phyloP scores from a whole-genome alignment of 2,113 vertebrate genomes.

The Monopterus albus region DNA sequence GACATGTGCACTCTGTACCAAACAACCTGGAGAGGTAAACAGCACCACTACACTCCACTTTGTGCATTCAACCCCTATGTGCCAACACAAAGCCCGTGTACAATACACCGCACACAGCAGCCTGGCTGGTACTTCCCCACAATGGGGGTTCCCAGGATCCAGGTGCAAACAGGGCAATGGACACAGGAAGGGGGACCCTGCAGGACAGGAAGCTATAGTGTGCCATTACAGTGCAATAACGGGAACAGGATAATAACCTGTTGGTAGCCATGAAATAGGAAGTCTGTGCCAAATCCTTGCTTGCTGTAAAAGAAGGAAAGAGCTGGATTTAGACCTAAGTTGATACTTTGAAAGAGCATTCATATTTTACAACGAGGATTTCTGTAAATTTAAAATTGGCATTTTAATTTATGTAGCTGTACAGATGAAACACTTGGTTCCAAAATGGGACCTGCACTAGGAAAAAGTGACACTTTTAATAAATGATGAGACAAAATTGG shows the following conservation, averaged over 20 bases:
- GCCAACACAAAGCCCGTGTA: constrained; percentile 92
- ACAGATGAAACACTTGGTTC: not conserved
- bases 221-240: constrained; percentile 99
- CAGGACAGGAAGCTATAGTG: constrained; percentile 99
- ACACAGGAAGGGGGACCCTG: constrained; percentile 96
- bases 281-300: constrained; percentile 99
- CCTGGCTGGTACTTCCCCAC: constrained; percentile 83
- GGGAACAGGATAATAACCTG: constrained; percentile 99
- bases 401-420: not conserved
- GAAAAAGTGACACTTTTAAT: not conserved
- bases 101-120: constrained; percentile 96
- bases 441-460: constrained; percentile 3
- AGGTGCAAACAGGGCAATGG: constrained; percentile 90
- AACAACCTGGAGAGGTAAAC: constrained; percentile 93
- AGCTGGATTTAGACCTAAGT: constrained; percentile 16
- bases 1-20: constrained; percentile 98
- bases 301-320: constrained; percentile 86
- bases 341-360: not conserved
- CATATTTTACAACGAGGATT: not conserved
- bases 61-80: constrained; percentile 97
- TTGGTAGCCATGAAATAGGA: constrained; percentile 99
- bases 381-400: not conserved
- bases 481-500: not conserved
- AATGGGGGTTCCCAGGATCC: constrained; percentile 84
- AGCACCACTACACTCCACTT: constrained; percentile 99